Evolutionary conservation across 2,888 invertebrate genomes (phyloP).

Genomic region (Pteria penguin): DNA sequence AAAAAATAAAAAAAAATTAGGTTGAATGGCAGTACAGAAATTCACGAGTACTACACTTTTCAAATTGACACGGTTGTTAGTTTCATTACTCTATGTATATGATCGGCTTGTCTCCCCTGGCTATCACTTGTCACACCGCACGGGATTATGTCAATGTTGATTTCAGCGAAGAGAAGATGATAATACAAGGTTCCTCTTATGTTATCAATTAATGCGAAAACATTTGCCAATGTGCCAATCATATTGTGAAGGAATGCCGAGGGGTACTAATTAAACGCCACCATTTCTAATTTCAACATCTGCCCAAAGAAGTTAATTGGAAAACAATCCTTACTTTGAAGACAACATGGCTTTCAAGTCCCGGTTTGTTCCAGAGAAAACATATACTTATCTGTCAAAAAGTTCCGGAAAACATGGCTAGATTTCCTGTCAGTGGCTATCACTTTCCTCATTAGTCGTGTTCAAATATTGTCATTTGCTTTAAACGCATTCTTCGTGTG

Average conservation of each 20-base stretch:
- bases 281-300: neutral
- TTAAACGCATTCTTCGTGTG: neutral
- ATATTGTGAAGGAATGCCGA: neutral
- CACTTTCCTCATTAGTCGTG: neutral
- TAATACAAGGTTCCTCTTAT: neutral
- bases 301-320: neutral
- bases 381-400: neutral
- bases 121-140: neutral
- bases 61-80: no score
- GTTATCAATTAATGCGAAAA: neutral
- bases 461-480: neutral
- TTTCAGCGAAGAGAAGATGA: neutral
- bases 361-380: neutral
- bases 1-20: no score
- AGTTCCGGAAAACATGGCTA: neutral
- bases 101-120: no score
- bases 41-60: no score
- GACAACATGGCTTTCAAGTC: neutral
- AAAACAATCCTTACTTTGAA: neutral
- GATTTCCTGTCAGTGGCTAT: neutral
- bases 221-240: neutral
- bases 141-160: neutral
- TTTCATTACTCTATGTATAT: no score
- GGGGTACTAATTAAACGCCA: neutral
- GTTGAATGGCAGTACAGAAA: no score